Evolutionary conservation across 1,140 invertebrate genomes (phyloP).

Genomic region (Streblospio benedicti): DNA sequence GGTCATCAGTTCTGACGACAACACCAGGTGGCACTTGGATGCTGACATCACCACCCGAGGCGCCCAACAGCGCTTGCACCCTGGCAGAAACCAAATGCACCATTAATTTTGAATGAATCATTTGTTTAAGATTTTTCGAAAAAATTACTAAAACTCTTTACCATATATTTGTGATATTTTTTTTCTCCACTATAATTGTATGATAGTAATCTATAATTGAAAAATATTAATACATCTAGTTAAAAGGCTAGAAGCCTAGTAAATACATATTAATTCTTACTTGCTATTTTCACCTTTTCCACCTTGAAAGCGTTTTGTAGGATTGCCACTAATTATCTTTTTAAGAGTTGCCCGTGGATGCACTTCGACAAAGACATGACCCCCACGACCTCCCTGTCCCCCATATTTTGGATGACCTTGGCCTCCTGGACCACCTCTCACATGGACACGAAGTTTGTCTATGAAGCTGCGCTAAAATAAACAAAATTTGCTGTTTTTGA

Average conservation of each 20-base stretch:
- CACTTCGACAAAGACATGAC: conserved; percentile 65
- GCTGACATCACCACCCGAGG: conserved; percentile 58
- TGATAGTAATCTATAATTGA: background rate
- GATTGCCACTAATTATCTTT: conserved; percentile 50
- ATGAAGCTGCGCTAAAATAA: conserved; percentile 50
- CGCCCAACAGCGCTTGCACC: conserved; percentile 54
- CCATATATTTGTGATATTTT: no score
- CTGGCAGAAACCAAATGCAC: conserved; percentile 1
- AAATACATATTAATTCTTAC: no score
- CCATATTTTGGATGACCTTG: conserved; percentile 68
- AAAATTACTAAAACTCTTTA: no score
- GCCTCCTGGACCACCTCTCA: conserved; percentile 67
- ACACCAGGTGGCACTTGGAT: conserved; percentile 70
- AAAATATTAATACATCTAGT: no score
- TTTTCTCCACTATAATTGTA: background rate
- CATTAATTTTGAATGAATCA: background rate
- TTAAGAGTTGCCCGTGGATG: conserved; percentile 56
- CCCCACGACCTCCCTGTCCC: conserved; percentile 76
- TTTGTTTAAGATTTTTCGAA: background rate
- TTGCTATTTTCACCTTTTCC: conserved; percentile 61
- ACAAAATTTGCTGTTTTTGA: background rate
- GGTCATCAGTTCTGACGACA: conserved; percentile 28
- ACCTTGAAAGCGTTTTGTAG: conserved; percentile 56
- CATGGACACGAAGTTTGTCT: conserved; percentile 63
- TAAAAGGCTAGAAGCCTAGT: no score